Evolutionary conservation across 1,140 invertebrate genomes (phyloP), one percentile per base, ranked within the genome.

Genomic region (Planococcus citri): DNA sequence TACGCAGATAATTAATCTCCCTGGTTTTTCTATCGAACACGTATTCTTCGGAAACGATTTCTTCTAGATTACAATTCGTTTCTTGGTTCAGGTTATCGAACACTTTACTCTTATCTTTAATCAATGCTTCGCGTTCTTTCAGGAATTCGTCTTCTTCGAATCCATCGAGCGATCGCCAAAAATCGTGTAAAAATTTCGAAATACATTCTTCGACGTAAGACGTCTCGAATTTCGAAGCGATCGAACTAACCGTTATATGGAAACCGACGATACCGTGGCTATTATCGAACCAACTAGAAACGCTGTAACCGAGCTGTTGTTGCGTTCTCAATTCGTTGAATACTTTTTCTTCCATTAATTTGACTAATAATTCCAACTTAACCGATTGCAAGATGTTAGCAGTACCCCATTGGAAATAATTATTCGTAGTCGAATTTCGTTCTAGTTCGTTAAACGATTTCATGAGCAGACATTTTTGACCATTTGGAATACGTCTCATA

Each of bases 261-360:
- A 86, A 90, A 9, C 89, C 89, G 20, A 89, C 78, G 72, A 91
- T 83, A 1, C 88, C 88, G 73, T 82, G 86, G 0, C 87, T 89
- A 70, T 88, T 82, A 10, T 84, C 79, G 29, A 86, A 75, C n/a
- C 81, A 79, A 74, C 85, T 86, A 72, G 79, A 86, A 2, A 95
- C 90, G 73, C 86, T 81, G 76, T 95, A 95, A 0, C 94, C 93
- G 8, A 97, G 79, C 77, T 96, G 93, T 78, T 97, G 92, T 77
- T 92, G 87, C 0, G 92, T 96, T 71, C 94, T 81, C 6, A 97
- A 79, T 24, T 84, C 83, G 79, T 95, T 87, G 78, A 95, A 97
- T 57, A 93, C 81, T 0, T 92, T 91, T 78, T 96, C 94, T 76
- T 91, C 86, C 79, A 91, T 88, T 57, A 90, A 78, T 81, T 88